phyloP scores from a whole-genome alignment of 2,797 vertebrate species.

The Buphagus erythrorhynchus region DNA sequence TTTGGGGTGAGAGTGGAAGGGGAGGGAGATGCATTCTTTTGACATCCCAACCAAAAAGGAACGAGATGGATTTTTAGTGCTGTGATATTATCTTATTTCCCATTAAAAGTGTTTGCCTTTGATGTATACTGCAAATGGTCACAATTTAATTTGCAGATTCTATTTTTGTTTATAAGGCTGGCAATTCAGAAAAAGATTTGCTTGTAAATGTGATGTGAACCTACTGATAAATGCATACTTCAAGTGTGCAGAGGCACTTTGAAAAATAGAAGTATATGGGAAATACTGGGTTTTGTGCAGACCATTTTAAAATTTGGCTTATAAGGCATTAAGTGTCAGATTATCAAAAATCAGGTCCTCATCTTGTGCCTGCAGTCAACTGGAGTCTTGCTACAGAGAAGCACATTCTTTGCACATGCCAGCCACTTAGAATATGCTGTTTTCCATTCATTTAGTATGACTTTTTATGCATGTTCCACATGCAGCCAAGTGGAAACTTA shows the following conservation, averaged over 20 bases:
- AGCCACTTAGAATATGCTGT: neutral
- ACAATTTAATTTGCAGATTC: constrained; percentile 26
- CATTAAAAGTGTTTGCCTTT: constrained; percentile 15
- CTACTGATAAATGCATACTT: neutral
- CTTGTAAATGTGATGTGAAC: neutral
- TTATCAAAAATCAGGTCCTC: neutral
- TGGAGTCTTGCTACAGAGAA: neutral
- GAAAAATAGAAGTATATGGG: neutral
- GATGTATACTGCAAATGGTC: neutral
- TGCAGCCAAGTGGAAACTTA: neutral
- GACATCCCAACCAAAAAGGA: neutral
- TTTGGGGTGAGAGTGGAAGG: neutral
- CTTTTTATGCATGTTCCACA: neutral
- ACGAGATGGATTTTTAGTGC: neutral
- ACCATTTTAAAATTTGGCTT: neutral
- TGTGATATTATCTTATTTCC: neutral
- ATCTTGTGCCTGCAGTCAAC: neutral
- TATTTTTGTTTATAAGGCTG: neutral
- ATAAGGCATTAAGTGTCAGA: neutral
- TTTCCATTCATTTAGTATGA: neutral
- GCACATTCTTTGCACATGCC: constrained; percentile 10
- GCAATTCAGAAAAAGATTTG: neutral
- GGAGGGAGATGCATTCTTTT: neutral
- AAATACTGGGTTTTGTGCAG: neutral
- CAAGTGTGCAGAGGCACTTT: neutral